Base-by-base conservation (phyloP, 2,888 invertebrate genomes). In the Clivina fossor region DNA sequence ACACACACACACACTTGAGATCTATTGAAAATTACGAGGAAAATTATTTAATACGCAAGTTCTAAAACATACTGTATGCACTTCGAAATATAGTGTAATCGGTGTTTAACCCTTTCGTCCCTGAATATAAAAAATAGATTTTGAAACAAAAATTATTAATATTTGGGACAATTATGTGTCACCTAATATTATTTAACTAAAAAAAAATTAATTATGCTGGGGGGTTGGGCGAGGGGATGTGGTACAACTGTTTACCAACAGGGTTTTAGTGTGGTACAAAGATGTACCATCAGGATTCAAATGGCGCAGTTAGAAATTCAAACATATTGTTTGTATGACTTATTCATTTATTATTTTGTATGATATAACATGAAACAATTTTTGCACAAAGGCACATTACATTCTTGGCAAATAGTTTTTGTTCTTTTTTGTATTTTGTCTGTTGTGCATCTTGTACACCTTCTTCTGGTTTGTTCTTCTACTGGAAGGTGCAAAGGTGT, bases 401-500 rank as follows among this genome's bases (percentile, higher is more conserved):
- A 58, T 57, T 49, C 37, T 19, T 48, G 38, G 24, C 56, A 56
- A 26, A 57, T 41, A 4, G 49, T 50, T 22, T 43, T 56, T 43
- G 58, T 56, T 40, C 56, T 32, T 22, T 9, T 58, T 24, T 56
- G 40, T 4, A n/a, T 26, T 48, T 57, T 30, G 13, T 56, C 38
- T 19, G 4, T 30, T 4, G 26, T 44, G 30, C 56, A 58, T 7
- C 43, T 19, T n/a, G n/a, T n/a, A 20, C 49, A 35, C 18, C 58
- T 50, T 41, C 58, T 58, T 58, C 58, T 58, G 26, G 50, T 58
- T 19, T 2, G 15, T 18, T 56, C 58, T 32, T 60, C 55, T 20
- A 58, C 46, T 33, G 60, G 58, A 20, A 56, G 47, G 30, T 60
- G 60, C 38, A 37, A 48, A 11, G 37, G 44, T 59, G 22, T 32